These are phyloP conservation scores for Harmothoe impar DNA, from an alignment of 2,888 invertebrate genomes.

Conservation along the genomic window DNA sequence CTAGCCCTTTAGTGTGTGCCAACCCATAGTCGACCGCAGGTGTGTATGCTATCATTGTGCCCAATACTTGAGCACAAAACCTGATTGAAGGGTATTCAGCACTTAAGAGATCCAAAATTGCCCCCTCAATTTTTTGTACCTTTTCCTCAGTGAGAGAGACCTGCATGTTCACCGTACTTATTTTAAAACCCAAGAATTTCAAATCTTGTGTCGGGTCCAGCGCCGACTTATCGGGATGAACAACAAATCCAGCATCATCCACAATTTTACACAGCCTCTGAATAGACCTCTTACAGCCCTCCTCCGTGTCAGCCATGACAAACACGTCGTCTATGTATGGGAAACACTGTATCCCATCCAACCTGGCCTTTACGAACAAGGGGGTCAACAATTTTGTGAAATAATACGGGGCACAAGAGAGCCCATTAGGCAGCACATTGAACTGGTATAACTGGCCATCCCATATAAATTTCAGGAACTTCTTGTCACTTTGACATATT, in stretches of 20 bases:
- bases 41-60: too few species aligned
- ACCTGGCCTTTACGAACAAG: not conserved
- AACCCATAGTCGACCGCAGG: too few species aligned
- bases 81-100: not conserved
- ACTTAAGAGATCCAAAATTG: too few species aligned
- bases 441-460: too few species aligned
- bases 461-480: conserved; percentile 3
- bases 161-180: not conserved
- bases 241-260: conserved; percentile 8
- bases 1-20: conserved; percentile 7
- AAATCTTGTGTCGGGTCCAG: not conserved
- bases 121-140: not conserved
- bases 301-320: not conserved
- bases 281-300: not conserved
- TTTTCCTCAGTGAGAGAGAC: not conserved
- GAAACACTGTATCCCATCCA: not conserved
- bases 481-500: not conserved
- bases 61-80: not conserved
- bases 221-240: not conserved
- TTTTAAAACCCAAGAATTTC: conserved; percentile 10
- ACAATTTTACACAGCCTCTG: not conserved
- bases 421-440: too few species aligned
- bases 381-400: too few species aligned
- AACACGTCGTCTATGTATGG: too few species aligned
- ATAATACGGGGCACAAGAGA: too few species aligned